Evolutionary conservation across 2,888 invertebrate genomes (phyloP), one percentile per base, ranked within the genome.

Genomic region (Acrobasis suavella): DNA sequence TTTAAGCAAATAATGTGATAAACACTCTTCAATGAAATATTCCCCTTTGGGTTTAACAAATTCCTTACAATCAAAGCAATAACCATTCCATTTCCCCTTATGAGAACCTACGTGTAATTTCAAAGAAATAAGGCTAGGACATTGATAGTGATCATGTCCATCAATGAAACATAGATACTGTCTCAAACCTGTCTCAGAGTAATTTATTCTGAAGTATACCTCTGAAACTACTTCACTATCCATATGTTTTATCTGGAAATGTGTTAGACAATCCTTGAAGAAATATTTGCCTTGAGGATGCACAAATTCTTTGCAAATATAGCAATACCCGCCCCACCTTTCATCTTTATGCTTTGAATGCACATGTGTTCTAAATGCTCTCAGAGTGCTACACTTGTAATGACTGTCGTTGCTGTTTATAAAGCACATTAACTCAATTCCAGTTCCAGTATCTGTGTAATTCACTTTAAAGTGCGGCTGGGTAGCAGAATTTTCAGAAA

Each of bases 341-440:
- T 56, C 42, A 6, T 56, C 56, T 46, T 14, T 56, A n/a, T 56
- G 56, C 14, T 56, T 56, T n/a, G 17, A 7, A 42, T 10, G 42
- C 14, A 56, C 56, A 9, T 56, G 56, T 17, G 56, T 42, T 14
- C 42, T 56, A 6, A 56, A 22, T 17, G 39, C 42, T 42, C 15
- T 56, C n/a, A 39, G 17, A 9, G 56, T 14, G 17, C 42, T 56
- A 22, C 56, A 46, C 68, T 78, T 81, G 22, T 93, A 91, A 70
- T 89, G 89, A 58, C 77, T 74, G 46, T 81, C 77, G 37, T 65
- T 67, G 10, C 83, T 82, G 66, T 89, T 89, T 52, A 91, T 85
- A 65, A 89, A 89, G 67, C 91, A 91, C 32, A 86, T 75, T 64
- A 90, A 90, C 73, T 88, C 87, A 65, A 87, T 87, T 5, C 77